Percentiles rank a stretch among this genome's conserved stretches.
phyloP scores from a whole-genome alignment of 1,140 invertebrate genomes.

The Brachionus asplanchnoidis region DNA sequence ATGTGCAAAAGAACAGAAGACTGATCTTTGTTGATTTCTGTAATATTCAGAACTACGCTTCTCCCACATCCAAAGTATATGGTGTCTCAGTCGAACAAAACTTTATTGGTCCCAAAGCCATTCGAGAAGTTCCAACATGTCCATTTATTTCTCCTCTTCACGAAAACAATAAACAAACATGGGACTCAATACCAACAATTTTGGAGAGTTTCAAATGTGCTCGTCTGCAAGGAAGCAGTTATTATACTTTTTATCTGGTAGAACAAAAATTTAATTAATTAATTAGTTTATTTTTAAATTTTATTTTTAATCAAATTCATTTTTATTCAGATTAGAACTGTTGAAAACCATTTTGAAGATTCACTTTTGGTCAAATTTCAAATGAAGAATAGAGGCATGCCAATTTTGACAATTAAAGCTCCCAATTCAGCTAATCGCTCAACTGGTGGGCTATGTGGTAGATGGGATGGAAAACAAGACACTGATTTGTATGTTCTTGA shows the following conservation, averaged over 20 bases:
- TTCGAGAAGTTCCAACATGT: neutral
- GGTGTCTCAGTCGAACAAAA: neutral
- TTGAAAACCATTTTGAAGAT: neutral
- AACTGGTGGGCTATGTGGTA: constrained; percentile 9
- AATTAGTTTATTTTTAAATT: neutral
- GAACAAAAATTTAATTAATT: neutral
- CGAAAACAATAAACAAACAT: neutral
- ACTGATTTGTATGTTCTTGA: too few species aligned
- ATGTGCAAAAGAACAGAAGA: constrained; percentile 8
- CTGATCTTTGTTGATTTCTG: constrained; percentile 19
- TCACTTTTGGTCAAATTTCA: neutral
- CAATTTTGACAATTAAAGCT: neutral
- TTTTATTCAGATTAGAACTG: neutral
- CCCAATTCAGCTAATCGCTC: neutral
- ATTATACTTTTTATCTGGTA: neutral
- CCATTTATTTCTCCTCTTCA: neutral
- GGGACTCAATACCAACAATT: neutral
- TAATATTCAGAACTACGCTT: neutral
- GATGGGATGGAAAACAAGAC: neutral
- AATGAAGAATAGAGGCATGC: neutral
- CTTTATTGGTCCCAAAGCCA: neutral
- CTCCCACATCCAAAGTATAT: constrained; percentile 7
- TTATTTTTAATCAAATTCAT: neutral
- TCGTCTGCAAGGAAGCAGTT: neutral
- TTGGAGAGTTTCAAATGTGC: constrained; percentile 1